Percentiles rank a stretch among this genome's conserved stretches.
Evolutionary conservation across 2,888 invertebrate genomes (phyloP).

Genomic region (Oscheius onirici): DNA sequence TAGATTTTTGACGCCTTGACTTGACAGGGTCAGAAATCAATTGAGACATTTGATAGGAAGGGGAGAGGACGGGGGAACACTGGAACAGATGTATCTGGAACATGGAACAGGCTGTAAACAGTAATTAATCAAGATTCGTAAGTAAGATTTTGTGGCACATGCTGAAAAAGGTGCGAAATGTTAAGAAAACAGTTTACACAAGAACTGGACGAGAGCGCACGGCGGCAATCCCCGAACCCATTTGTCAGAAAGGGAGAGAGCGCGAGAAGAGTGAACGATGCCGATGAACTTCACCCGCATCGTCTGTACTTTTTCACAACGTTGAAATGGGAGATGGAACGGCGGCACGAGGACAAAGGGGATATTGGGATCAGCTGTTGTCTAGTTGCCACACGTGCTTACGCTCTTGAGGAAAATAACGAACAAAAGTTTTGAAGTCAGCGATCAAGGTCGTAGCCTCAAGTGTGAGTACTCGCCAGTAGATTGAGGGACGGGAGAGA

Average conservation of each 20-base stretch:
- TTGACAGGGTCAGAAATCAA: too few relatives aligned
- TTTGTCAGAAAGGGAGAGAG: constrained; percentile 5
- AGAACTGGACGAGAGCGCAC: background rate
- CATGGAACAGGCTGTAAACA: background rate
- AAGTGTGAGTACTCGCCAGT: too few relatives aligned
- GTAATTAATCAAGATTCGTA: background rate
- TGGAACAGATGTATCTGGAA: background rate
- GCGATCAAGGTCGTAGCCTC: too few relatives aligned
- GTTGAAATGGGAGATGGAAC: background rate
- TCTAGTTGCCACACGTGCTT: background rate
- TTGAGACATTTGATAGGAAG: background rate
- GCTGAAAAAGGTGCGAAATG: constrained; percentile 14
- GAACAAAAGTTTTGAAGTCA: background rate
- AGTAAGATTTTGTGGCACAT: background rate
- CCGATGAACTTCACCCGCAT: background rate
- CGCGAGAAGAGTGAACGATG: background rate
- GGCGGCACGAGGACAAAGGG: background rate
- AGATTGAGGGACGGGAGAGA: too few relatives aligned
- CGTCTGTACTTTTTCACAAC: background rate
- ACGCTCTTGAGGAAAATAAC: background rate
- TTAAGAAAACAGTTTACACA: constrained; percentile 30
- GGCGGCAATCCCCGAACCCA: background rate
- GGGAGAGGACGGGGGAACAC: background rate
- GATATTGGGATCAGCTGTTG: background rate
- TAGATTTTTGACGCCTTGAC: too few relatives aligned